Evolutionary conservation across 2,797 vertebrate genomes (phyloP), one percentile per base, ranked within the genome.

Genomic region (Jordanella pulchra): DNA sequence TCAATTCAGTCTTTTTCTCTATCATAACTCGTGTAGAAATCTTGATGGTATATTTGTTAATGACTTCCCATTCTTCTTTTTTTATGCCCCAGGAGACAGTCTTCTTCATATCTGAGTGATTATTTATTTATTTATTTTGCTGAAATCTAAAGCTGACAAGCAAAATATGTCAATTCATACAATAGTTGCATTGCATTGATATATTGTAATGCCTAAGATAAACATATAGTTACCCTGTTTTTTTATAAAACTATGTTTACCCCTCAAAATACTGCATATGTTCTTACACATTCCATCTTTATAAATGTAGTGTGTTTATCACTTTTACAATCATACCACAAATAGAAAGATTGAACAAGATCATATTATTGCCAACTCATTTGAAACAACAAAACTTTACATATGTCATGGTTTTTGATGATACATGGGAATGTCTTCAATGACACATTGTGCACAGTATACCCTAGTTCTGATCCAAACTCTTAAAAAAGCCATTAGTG

Each of bases 41-140:
- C 76, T 73, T 69, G 84, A 73, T 78, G 75, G 80, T 71, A 86
- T 86, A 83, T 81, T 74, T 79, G 80, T 86, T 86, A 88, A 78
- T 85, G 78, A 84, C 83, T 87, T 67, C 79, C 79, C 15, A 23
- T 88, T 84, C 86, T 79, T 80, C 80, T 77, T 76, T 79, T 82
- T 61, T 56, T 51, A 56, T 60, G 69, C 72, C 69, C 85, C 80
- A 83, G 67, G 86, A 84, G 80, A 53, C 60, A 50, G 48, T 17
- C 51, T 75, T 73, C 69, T 76, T 81, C 89, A 73, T 82, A 44
- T 76, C 64, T 75, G 78, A 89, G 76, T 84, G 86, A 87, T 88
- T 79, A 87, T 88, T 79, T 87, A 88, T 86, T 89, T 90, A 88
- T 85, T 83, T 84, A 75, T 69, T 66, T n/a, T n/a, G n/a, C n/a